Percentiles rank a stretch among this genome's conserved stretches.
These are phyloP conservation scores for Phrixothrix hirtus DNA, from an alignment of 2,888 invertebrate species.

Conservation along the genomic window DNA sequence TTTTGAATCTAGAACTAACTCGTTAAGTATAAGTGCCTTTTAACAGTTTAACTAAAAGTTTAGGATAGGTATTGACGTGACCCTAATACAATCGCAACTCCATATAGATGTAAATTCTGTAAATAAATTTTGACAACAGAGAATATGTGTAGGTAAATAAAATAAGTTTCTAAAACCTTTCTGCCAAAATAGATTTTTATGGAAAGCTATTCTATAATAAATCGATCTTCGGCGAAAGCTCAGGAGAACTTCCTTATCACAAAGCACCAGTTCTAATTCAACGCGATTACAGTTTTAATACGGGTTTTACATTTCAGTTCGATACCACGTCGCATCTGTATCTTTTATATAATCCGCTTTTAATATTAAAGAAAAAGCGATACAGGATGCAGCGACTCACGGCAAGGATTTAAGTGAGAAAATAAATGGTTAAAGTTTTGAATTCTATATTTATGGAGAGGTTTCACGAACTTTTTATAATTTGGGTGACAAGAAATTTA, in stretches of 20 bases:
- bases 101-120: too few species aligned
- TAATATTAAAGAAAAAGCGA: slow-evolving; percentile 37
- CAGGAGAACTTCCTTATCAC: slow-evolving; percentile 28
- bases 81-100: too few species aligned
- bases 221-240: slow-evolving; percentile 16
- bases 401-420: slow-evolving; percentile 35
- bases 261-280: slow-evolving; percentile 35
- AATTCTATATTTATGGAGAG: slow-evolving; percentile 27
- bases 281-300: slow-evolving; percentile 38
- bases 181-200: slow-evolving; percentile 8
- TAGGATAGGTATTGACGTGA: too few species aligned
- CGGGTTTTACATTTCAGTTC: slow-evolving; percentile 35
- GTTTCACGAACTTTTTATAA: slow-evolving; percentile 21
- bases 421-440: slow-evolving; percentile 38
- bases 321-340: slow-evolving; percentile 37
- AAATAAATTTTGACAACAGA: background rate
- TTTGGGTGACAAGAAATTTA: too few species aligned
- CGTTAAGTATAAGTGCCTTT: too few species aligned
- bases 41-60: too few species aligned
- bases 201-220: slow-evolving; percentile 9
- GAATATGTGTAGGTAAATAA: slow-evolving; percentile 12
- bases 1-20: too few species aligned
- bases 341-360: slow-evolving; percentile 36
- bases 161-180: slow-evolving; percentile 5
- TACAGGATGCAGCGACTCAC: slow-evolving; percentile 33